These are phyloP conservation scores for Eupithecia subumbrata DNA, from an alignment of 2,888 invertebrate genomes.

Conservation along the genomic window DNA sequence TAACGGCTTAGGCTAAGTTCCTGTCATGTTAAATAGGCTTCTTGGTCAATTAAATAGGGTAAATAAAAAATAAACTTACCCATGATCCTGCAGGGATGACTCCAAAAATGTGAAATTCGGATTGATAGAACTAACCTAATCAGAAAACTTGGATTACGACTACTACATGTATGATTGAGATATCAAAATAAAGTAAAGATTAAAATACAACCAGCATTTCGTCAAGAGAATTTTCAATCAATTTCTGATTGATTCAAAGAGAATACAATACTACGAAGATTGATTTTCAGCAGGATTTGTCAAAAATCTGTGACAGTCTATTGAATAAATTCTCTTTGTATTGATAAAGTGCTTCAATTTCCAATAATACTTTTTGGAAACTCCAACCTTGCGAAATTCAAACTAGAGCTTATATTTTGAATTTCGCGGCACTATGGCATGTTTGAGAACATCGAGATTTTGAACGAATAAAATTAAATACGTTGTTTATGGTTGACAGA, in stretches of 20 bases:
- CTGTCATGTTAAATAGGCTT: too few relatives aligned
- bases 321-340: neutral
- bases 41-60: too few relatives aligned
- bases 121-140: neutral
- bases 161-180: neutral
- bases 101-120: neutral
- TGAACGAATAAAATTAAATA: conserved; percentile 17
- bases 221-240: neutral
- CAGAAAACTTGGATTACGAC: neutral
- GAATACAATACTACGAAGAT: too few relatives aligned
- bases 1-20: too few relatives aligned
- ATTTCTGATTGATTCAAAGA: neutral
- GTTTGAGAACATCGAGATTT: neutral
- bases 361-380: too few relatives aligned
- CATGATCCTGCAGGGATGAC: neutral
- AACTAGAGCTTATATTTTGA: neutral
- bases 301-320: neutral
- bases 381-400: too few relatives aligned
- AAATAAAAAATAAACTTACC: neutral
- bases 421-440: conserved; percentile 4
- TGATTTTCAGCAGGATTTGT: neutral
- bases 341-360: neutral
- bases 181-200: neutral
- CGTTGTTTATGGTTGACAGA: conserved; percentile 29
- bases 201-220: conserved; percentile 5